phyloP scores from a whole-genome alignment of 2,113 vertebrate genomes.

The Benitochromis conjunctus region DNA sequence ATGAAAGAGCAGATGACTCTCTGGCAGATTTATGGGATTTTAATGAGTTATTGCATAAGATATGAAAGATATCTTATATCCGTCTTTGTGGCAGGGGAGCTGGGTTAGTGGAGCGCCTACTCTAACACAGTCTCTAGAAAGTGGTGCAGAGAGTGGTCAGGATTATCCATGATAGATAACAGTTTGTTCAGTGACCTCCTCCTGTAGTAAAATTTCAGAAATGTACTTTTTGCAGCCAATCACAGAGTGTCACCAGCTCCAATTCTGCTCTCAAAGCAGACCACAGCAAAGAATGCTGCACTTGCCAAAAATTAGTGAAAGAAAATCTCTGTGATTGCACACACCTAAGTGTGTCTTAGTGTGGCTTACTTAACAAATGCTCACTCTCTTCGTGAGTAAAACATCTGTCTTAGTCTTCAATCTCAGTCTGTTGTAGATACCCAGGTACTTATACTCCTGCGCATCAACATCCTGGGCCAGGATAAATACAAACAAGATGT shows the following conservation, averaged over 20 bases:
- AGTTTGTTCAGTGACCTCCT: background rate
- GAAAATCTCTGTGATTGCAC: background rate
- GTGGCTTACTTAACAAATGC: background rate
- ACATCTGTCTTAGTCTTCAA: background rate
- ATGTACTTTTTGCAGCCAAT: background rate
- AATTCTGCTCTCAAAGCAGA: background rate
- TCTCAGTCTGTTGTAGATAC: background rate
- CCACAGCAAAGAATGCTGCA: background rate
- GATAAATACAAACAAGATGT: background rate
- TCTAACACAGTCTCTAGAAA: background rate
- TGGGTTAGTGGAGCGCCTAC: fast-evolving
- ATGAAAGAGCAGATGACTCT: background rate
- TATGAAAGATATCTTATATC: background rate
- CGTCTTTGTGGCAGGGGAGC: background rate
- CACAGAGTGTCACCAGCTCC: background rate
- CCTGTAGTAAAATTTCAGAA: background rate
- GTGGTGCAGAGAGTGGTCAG: background rate
- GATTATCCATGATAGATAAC: background rate
- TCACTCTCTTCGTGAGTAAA: background rate
- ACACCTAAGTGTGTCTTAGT: background rate
- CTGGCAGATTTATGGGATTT: background rate
- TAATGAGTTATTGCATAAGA: background rate
- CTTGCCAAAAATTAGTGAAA: background rate
- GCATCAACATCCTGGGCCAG: background rate
- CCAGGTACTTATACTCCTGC: background rate